These are phyloP conservation scores for Oreochromis grahami DNA, from an alignment of 2,797 vertebrate species.

Conservation along the genomic window DNA sequence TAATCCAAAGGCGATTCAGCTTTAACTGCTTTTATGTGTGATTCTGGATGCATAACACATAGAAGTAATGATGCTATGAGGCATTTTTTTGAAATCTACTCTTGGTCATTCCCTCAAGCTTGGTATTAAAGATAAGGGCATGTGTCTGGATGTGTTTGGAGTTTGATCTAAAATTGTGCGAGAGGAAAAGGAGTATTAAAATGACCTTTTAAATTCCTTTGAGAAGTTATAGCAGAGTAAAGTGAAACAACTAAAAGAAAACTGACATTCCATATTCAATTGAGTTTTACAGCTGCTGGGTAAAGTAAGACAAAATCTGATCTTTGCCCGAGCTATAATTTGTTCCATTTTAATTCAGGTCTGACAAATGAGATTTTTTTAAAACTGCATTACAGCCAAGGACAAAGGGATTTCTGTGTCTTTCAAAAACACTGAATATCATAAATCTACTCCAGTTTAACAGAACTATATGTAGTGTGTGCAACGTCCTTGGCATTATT, in stretches of 20 bases:
- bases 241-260: conserved; percentile 22
- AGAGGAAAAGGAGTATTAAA: conserved; percentile 40
- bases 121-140: conserved; percentile 46
- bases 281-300: conserved; percentile 47
- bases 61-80: conserved; percentile 17
- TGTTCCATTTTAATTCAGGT: conserved; percentile 62
- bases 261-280: conserved; percentile 24
- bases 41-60: conserved; percentile 16
- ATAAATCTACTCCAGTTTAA: background rate
- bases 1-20: conserved; percentile 13
- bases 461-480: background rate
- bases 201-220: conserved; percentile 61
- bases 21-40: conserved; percentile 14
- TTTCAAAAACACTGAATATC: conserved; percentile 28
- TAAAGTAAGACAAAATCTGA: conserved; percentile 61
- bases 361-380: conserved; percentile 42
- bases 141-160: conserved; percentile 49
- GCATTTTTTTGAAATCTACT: conserved; percentile 24
- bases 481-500: background rate
- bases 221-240: conserved; percentile 9
- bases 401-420: conserved; percentile 29
- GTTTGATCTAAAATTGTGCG: conserved; percentile 42
- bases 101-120: conserved; percentile 32
- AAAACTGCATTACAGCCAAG: conserved; percentile 28
- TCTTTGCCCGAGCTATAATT: conserved; percentile 59